Conservation (phyloP, 2,113 vertebrate genomes). For the Alectura lathami region DNA sequence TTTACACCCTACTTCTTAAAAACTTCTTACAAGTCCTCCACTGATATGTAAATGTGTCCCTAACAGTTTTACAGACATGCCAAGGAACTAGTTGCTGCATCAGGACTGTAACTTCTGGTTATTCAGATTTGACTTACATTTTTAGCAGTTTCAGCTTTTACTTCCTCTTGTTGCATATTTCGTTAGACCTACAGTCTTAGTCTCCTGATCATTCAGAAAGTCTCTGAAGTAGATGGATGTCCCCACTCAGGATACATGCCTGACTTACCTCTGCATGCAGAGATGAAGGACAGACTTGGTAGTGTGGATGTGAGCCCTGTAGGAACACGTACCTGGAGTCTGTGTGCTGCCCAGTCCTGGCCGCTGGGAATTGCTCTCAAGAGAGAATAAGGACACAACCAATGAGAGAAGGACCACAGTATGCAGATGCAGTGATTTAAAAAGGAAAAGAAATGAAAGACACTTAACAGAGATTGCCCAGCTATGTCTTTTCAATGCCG, state of each 20-base stretch:
- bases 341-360: not conserved
- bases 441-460: not conserved
- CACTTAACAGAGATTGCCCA: not conserved
- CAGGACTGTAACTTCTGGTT: not conserved
- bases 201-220: not conserved
- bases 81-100: not conserved
- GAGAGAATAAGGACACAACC: fast-evolving
- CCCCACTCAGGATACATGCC: not conserved
- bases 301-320: not conserved
- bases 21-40: not conserved
- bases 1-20: not conserved
- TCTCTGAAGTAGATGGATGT: not conserved
- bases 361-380: fast-evolving
- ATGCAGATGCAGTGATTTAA: not conserved
- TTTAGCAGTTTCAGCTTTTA: not conserved
- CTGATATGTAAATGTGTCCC: not conserved
- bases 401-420: not conserved
- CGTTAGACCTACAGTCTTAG: fast-evolving
- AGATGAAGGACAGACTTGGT: not conserved
- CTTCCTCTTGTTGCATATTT: not conserved
- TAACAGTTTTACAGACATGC: not conserved
- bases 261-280: not conserved
- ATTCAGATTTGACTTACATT: not conserved
- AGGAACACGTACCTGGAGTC: not conserved
- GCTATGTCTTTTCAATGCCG: not conserved